These are phyloP conservation scores for Tamandua tetradactyla DNA, from an alignment of 2,797 vertebrate species.

Conservation along the genomic window DNA sequence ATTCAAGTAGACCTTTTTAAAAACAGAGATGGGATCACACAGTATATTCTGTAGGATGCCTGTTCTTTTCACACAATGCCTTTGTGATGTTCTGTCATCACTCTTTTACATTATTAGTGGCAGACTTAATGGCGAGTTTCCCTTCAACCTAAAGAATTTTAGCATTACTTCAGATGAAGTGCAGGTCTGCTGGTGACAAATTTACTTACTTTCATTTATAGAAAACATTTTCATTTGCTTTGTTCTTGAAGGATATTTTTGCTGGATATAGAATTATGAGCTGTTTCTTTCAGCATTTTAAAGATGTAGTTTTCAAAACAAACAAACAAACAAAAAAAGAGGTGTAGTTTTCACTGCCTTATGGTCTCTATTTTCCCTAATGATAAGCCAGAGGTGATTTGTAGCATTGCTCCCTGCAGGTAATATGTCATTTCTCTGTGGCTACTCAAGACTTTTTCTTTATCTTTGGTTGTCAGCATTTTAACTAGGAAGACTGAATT, in stretches of 20 bases:
- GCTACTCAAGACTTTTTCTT: neutral
- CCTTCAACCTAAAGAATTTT: neutral
- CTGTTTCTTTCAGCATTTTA: neutral
- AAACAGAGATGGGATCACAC: neutral
- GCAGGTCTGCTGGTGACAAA: neutral
- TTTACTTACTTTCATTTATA: neutral
- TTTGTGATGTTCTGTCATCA: neutral
- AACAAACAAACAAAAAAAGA: too few relatives aligned
- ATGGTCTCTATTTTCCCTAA: neutral
- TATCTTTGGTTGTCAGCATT: neutral
- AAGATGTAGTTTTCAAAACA: neutral
- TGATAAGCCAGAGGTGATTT: neutral
- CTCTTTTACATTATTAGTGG: neutral
- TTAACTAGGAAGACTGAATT: neutral
- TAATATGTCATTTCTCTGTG: neutral
- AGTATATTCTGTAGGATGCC: accelerated
- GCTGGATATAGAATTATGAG: neutral
- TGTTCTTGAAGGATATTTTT: neutral
- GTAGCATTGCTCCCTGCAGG: neutral
- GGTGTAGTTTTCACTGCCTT: neutral
- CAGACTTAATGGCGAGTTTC: neutral
- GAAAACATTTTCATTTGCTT: neutral
- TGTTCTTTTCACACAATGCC: too few relatives aligned
- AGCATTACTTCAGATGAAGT: neutral
- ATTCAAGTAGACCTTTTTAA: neutral